These are phyloP conservation scores for Tyrophagus putrescentiae DNA, from an alignment of 1,140 invertebrate species.

Conservation along the genomic window DNA sequence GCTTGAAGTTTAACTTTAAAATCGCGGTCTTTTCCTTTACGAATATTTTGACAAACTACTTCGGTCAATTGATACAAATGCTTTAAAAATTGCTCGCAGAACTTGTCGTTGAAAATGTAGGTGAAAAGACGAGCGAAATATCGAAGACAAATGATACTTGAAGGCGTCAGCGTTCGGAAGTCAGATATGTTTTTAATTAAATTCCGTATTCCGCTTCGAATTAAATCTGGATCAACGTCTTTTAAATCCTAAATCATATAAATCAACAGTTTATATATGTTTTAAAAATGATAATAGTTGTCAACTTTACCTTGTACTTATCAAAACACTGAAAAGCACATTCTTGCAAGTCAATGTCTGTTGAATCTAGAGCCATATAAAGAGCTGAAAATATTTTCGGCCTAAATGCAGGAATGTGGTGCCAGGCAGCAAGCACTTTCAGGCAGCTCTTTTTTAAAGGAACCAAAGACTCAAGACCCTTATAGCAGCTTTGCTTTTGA, in stretches of 20 bases:
- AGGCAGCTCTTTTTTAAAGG: constrained; percentile 77
- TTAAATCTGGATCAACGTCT: constrained; percentile 27
- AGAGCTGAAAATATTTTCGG: constrained; percentile 80
- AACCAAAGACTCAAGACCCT: constrained; percentile 66
- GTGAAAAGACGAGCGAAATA: constrained; percentile 88
- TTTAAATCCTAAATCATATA: too few species aligned
- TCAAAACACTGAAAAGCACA: constrained; percentile 86
- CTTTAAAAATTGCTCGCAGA: constrained; percentile 76
- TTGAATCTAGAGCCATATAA: constrained; percentile 67
- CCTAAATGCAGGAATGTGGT: constrained; percentile 57
- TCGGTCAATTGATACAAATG: constrained; percentile 73
- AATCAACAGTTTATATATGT: constrained; percentile 30
- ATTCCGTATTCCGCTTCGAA: constrained; percentile 66
- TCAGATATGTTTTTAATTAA: constrained; percentile 65
- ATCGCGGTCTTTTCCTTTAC: too few species aligned
- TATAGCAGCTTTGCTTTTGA: constrained; percentile 79
- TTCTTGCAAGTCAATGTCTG: constrained; percentile 72
- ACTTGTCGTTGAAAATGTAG: constrained; percentile 82
- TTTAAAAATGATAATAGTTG: constrained; percentile 49
- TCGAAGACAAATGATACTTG: constrained; percentile 67
- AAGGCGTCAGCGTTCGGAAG: constrained; percentile 62
- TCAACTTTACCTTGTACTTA: constrained; percentile 54
- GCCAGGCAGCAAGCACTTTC: constrained; percentile 66
- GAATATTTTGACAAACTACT: constrained; percentile 29
- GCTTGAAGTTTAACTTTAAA: too few species aligned